These are phyloP conservation scores for Drosophila arizonae DNA, from an alignment of 1,140 invertebrate genomes.

Conservation along the genomic window DNA sequence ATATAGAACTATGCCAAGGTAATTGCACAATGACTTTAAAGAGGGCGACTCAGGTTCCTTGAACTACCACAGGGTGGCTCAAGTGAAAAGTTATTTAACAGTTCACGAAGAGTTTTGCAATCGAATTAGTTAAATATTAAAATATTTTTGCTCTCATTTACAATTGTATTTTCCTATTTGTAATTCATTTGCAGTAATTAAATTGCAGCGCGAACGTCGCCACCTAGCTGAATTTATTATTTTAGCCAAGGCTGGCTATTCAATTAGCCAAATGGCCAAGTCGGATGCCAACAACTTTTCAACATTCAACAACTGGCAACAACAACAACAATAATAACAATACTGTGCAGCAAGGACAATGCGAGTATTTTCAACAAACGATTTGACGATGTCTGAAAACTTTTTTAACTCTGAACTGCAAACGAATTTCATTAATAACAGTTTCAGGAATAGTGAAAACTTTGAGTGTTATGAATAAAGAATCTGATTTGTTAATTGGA, in stretches of 20 bases:
- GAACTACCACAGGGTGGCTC: constrained; percentile 3
- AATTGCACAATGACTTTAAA: constrained; percentile 15
- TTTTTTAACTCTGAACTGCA: constrained; percentile 10
- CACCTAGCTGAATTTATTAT: background rate
- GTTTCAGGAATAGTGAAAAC: background rate
- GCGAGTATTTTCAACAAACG: constrained; percentile 12
- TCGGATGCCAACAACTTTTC: constrained; percentile 2
- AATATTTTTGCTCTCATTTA: no score
- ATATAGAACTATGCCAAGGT: constrained; percentile 66
- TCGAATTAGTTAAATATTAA: no score
- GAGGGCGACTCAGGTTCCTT: constrained; percentile 26
- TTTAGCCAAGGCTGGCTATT: constrained; percentile 21
- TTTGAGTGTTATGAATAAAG: background rate
- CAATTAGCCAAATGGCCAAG: constrained; percentile 33
- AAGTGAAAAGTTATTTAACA: background rate
- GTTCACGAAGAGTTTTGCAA: background rate
- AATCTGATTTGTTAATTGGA: background rate
- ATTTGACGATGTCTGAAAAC: constrained; percentile 22
- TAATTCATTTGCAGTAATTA: background rate
- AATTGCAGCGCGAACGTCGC: background rate
- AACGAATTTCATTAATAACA: constrained; percentile 13
- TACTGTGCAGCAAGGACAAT: constrained; percentile 14
- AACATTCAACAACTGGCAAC: constrained; percentile 4
- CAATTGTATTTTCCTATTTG: no score
- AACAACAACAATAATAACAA: constrained; percentile 10